These are phyloP conservation scores for Palythoa grandis DNA, from an alignment of 92 coral and sea anemone species.

Conservation along the genomic window DNA sequence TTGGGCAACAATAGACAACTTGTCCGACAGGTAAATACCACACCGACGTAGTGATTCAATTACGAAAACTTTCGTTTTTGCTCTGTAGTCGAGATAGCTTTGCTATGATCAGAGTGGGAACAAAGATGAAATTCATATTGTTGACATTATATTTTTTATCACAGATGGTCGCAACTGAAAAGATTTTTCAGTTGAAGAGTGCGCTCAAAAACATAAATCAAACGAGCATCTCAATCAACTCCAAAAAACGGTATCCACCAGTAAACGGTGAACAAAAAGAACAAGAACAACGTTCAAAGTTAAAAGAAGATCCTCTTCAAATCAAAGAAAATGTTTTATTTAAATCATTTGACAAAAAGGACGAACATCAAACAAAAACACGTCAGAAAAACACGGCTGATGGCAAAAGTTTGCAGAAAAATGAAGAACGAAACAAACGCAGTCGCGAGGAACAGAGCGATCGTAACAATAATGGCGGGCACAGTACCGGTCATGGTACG, in stretches of 20 bases:
- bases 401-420: neutral
- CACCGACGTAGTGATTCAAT: constrained; percentile 8
- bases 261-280: neutral
- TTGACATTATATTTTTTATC: constrained; percentile 15
- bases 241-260: neutral
- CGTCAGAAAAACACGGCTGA: neutral
- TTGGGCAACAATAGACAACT: constrained; percentile 27
- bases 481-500: neutral
- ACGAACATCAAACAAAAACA: neutral
- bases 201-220: neutral
- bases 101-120: neutral
- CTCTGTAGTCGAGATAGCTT: neutral
- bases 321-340: neutral
- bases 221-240: neutral
- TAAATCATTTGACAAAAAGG: neutral
- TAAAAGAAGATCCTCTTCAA: neutral
- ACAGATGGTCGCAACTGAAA: neutral
- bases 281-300: neutral
- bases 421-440: neutral
- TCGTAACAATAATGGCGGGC: neutral
- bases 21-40: neutral
- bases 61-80: neutral
- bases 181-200: neutral
- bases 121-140: neutral
- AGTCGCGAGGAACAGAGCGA: neutral